Conservation (phyloP, 1,140 invertebrate genomes). For the Frieseomelitta varia region DNA sequence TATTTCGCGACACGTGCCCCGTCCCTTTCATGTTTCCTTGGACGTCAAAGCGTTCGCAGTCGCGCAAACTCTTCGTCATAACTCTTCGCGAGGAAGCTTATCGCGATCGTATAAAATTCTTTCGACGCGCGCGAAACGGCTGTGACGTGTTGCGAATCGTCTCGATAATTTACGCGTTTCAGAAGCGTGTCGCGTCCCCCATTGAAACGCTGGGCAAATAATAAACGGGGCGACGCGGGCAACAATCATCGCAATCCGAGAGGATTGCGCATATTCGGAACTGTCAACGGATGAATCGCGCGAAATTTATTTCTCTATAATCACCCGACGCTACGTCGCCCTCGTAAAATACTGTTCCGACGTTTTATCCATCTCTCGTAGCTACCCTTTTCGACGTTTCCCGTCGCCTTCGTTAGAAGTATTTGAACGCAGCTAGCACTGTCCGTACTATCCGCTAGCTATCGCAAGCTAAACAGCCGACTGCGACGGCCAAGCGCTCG, state of each 20-base stretch:
- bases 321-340: neutral
- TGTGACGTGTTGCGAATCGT: neutral
- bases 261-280: neutral
- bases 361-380: constrained; percentile 7
- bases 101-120: neutral
- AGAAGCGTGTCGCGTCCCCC: neutral
- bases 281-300: constrained; percentile 1
- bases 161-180: constrained; percentile 1
- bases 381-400: neutral
- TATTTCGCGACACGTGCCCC: no score
- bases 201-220: neutral
- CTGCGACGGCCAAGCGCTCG: neutral
- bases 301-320: constrained; percentile 20
- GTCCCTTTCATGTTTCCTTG: neutral
- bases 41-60: neutral
- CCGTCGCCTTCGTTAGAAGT: neutral
- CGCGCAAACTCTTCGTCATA: neutral
- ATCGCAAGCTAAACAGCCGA: neutral
- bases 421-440: neutral
- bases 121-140: neutral
- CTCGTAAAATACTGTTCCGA: neutral
- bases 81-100: neutral
- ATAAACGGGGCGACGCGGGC: constrained; percentile 31
- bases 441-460: neutral
- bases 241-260: constrained; percentile 5